phyloP scores from a whole-genome alignment of 2,888 invertebrate species.

The Fabriciana adippe region DNA sequence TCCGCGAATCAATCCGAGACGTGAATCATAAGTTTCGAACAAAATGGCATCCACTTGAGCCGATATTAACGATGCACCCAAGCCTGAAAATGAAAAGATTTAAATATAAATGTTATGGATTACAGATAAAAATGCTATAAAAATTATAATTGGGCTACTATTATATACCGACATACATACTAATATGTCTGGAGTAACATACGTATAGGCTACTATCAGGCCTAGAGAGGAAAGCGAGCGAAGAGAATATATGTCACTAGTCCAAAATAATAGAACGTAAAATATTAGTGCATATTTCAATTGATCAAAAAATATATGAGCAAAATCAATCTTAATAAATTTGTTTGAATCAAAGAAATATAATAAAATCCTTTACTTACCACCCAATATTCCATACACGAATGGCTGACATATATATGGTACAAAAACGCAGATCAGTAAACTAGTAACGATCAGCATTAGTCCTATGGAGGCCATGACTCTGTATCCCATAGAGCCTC shows the following conservation, averaged over 20 bases:
- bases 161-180: not conserved
- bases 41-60: conserved; percentile 76
- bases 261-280: too few species aligned
- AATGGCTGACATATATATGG: conserved; percentile 60
- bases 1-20: conserved; percentile 63
- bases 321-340: too few species aligned
- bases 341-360: too few species aligned
- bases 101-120: not conserved
- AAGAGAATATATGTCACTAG: too few species aligned
- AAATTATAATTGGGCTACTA: not conserved
- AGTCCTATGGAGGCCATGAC: conserved; percentile 67
- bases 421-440: conserved; percentile 61
- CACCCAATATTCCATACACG: conserved; percentile 67
- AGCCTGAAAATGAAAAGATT: conserved; percentile 54
- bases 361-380: conserved; percentile 44
- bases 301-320: too few species aligned
- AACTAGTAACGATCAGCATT: conserved; percentile 54
- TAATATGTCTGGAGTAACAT: not conserved
- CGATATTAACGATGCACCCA: conserved; percentile 73
- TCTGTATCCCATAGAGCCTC: conserved; percentile 64
- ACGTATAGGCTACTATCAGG: too few species aligned
- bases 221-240: too few species aligned
- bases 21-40: conserved; percentile 74
- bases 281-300: too few species aligned
- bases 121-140: not conserved